Conservation (phyloP, 2,888 invertebrate species). For the Blomia tropicalis region DNA sequence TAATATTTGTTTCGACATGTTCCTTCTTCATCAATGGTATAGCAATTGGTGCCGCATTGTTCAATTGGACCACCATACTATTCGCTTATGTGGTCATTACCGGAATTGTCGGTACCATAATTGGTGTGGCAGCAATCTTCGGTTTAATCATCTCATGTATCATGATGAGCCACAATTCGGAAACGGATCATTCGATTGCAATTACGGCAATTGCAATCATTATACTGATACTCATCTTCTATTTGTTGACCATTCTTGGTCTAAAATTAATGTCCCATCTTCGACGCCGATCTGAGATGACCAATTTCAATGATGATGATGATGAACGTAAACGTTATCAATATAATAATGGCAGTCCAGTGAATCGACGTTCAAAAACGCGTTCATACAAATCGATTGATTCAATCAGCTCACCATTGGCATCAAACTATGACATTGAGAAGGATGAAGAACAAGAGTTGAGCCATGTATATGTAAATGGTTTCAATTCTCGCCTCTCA, state of each 20-base stretch:
- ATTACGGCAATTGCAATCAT: background rate
- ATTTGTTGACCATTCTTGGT: constrained; percentile 1
- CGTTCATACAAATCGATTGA: constrained; percentile 2
- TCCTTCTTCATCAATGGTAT: background rate
- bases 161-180: background rate
- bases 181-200: background rate
- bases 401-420: background rate
- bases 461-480: background rate
- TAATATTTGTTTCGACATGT: background rate
- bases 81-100: constrained; percentile 8
- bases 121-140: constrained; percentile 1
- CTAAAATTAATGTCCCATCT: background rate
- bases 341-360: background rate
- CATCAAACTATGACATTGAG: background rate
- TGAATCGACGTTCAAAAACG: background rate
- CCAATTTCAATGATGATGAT: background rate
- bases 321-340: background rate
- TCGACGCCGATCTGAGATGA: background rate
- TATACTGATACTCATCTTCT: background rate
- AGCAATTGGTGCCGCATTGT: background rate
- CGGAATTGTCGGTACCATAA: background rate
- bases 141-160: constrained; percentile 2
- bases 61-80: constrained; percentile 4
- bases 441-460: background rate
- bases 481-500: background rate